Evolutionary conservation across 2,888 invertebrate species (phyloP).

Genomic region (Lycaena phlaeas): DNA sequence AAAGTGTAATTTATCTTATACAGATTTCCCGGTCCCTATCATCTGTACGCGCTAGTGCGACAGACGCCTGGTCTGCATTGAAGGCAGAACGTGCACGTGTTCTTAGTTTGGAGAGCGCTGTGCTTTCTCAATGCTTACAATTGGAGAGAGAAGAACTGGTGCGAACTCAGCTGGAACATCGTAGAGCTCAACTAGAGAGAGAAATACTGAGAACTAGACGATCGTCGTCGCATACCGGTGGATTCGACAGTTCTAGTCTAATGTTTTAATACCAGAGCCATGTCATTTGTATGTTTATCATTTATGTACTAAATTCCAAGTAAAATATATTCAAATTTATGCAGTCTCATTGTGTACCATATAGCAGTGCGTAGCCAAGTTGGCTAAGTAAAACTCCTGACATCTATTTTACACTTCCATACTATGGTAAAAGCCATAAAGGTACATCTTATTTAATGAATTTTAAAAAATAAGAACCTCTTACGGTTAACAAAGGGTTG

Average conservation of each 20-base stretch:
- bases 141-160: conserved; percentile 50
- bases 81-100: conserved; percentile 52
- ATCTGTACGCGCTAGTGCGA: conserved; percentile 41
- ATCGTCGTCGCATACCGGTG: conserved; percentile 17
- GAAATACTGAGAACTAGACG: conserved; percentile 37
- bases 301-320: too few relatives aligned
- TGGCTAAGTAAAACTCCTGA: too few relatives aligned
- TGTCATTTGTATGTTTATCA: too few relatives aligned
- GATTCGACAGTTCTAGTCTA: conserved; percentile 30
- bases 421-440: too few relatives aligned
- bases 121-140: conserved; percentile 49
- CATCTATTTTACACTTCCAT: too few relatives aligned
- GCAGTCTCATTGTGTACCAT: too few relatives aligned
- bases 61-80: conserved; percentile 53
- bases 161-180: conserved; percentile 52
- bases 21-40: conserved; percentile 48
- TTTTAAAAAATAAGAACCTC: too few relatives aligned
- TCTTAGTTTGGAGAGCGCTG: conserved; percentile 48
- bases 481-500: too few relatives aligned
- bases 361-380: too few relatives aligned
- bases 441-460: too few relatives aligned
- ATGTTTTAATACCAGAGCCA: conserved; percentile 9
- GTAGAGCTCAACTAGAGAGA: conserved; percentile 45
- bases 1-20: not conserved
- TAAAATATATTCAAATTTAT: too few relatives aligned